Evolutionary conservation across 1,140 invertebrate species (phyloP), one percentile per base, ranked within the genome.

Genomic region (Metopolophium dirhodum): DNA sequence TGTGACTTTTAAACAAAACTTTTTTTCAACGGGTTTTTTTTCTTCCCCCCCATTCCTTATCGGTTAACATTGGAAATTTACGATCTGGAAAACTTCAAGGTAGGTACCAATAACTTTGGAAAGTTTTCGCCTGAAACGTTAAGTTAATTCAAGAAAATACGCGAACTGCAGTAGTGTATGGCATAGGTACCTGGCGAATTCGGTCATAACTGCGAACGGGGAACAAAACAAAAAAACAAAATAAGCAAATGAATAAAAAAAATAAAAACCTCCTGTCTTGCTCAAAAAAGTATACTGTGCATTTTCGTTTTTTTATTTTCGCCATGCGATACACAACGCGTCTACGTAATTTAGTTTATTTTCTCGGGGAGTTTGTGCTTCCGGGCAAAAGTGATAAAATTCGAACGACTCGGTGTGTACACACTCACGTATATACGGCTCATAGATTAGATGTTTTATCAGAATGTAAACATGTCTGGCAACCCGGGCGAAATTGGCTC

Each of bases 1-100:
- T 86, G 91, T 83, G 49, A 93, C 82, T 93, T 93, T 93, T 93
- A 85, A 85, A 93, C 82, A 57, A 86, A 93, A 93, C 77, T 85
- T 85, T 85, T 82, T 93, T 86, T 83, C 57, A 37, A 57, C 57
- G 18, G 18, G 57, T 90, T 37, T 51, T 45, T n/a, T 22, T 30
- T 11, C 61, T 7, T 0, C 1, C 35, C 90, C 23, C 8, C 26
- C 45, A 4, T 68, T 30, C 57, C 82, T 83, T 92, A 86, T 93
- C 91, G 77, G 91, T 83, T 83, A 92, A 86, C 91, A 86, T n/a
- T n/a, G 82, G 23, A 57, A 93, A 93, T 93, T 93, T 86, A 86
- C 91, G 91, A 93, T 86, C 82, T 37, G 35, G 35, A 93, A 77
- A 93, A 93, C 35, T 93, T 93, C 82, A 14, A 86, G 82, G 77